phyloP scores from a whole-genome alignment of 2,113 vertebrate species.

The Nettapus auritus region DNA sequence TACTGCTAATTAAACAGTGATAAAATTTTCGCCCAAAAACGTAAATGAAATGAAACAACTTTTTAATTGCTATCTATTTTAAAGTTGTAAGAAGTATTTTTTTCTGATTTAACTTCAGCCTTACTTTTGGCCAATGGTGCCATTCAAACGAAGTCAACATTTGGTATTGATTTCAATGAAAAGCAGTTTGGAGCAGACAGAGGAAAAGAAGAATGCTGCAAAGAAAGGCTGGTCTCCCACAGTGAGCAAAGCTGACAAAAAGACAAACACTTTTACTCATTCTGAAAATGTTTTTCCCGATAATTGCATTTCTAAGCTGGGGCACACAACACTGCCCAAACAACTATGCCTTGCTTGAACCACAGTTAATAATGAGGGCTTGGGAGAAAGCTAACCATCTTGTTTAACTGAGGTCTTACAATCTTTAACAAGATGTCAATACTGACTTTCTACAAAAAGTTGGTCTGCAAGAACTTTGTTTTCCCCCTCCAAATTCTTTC shows the following conservation, averaged over 20 bases:
- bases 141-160: neutral
- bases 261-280: neutral
- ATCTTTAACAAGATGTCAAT: neutral
- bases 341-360: neutral
- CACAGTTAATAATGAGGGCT: neutral
- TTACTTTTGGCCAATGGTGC: neutral
- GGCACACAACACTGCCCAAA: neutral
- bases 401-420: neutral
- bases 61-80: neutral
- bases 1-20: neutral
- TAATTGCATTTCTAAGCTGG: neutral
- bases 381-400: neutral
- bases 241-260: conserved; percentile 21
- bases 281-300: neutral
- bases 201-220: neutral
- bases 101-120: neutral
- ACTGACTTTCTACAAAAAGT: neutral
- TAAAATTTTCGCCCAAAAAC: neutral
- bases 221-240: neutral
- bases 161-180: neutral
- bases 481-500: neutral
- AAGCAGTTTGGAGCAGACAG: neutral
- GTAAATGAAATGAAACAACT: neutral
- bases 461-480: neutral
- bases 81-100: neutral